Evolutionary conservation across 2,113 vertebrate species (phyloP).

Genomic region (Phoenicopterus ruber): DNA sequence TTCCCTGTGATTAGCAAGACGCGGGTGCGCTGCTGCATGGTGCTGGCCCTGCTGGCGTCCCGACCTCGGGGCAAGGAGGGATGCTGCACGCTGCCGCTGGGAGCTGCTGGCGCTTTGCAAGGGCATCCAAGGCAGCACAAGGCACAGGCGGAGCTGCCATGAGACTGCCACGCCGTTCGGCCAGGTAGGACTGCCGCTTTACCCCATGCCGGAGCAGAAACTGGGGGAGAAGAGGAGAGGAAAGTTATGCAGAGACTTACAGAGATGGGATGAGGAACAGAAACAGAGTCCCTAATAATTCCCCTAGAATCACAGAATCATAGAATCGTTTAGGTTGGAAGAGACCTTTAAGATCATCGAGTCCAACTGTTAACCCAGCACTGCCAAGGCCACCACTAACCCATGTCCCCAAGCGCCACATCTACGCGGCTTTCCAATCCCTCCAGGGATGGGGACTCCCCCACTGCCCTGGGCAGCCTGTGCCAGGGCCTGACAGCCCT

Average conservation of each 20-base stretch:
- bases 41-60: accelerated
- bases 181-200: background rate
- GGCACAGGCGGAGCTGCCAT: background rate
- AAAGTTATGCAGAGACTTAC: background rate
- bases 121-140: background rate
- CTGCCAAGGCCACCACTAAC: no score
- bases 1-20: background rate
- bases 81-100: background rate
- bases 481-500: no score
- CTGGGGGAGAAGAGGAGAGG: background rate
- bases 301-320: no score
- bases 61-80: no score
- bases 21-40: accelerated
- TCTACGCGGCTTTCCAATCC: no score
- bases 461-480: no score
- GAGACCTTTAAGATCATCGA: no score
- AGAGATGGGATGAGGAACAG: background rate
- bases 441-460: no score
- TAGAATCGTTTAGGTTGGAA: no score
- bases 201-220: background rate
- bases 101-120: background rate
- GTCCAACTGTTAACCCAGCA: no score
- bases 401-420: no score
- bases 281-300: background rate
- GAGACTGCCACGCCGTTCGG: accelerated